Base-by-base conservation (phyloP, 1,140 invertebrate genomes). In the Plodia interpunctella region DNA sequence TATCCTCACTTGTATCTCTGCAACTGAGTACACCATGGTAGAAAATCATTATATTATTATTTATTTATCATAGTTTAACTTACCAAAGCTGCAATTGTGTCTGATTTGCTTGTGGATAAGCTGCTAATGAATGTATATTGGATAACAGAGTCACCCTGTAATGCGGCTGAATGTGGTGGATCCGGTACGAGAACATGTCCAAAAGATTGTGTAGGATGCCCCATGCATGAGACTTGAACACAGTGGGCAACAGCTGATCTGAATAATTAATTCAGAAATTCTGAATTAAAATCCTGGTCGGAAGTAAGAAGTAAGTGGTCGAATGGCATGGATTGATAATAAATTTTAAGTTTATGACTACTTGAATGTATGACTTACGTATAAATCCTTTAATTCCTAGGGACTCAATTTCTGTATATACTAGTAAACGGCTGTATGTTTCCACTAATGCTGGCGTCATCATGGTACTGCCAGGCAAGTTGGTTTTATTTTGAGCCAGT, bases 391-490 rank as follows among this genome's bases (percentile, higher is more conserved):
- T 99, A 50, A 99, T 98, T 21, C 98, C 97, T 6, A 99, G 91
- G 38, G 97, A 98, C 87, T 99, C 98, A 56, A 98, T 98, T 92
- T 99, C 98, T 20, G 97, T 98, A 70, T 99, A 99, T 0, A 99
- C 97, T 17, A 99, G 85, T 30, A 99, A 87, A 65, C 97, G 91
- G 51, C 96, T 97, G 83, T 99, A 99, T 0, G 98, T 99, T 89
- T 99, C 98, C 0, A 99, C 95, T 0, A 99, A 87, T 0, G 97
- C 97, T 1, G 98, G 97, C 0, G 97, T 94, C 58, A 98, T 90
- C 57, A 94, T 93, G 57, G 74, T 86, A 18, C 81, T 88, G 0
- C 83, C 83, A 0, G 93, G 91, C 70, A 96, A 93, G 35, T 80
- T 94, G 0, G 94, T 93, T 78, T 98, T 98, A 3, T 94, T 94